These are phyloP conservation scores for Ecliptopera silaceata DNA, from an alignment of 2,888 invertebrate genomes.

Conservation along the genomic window DNA sequence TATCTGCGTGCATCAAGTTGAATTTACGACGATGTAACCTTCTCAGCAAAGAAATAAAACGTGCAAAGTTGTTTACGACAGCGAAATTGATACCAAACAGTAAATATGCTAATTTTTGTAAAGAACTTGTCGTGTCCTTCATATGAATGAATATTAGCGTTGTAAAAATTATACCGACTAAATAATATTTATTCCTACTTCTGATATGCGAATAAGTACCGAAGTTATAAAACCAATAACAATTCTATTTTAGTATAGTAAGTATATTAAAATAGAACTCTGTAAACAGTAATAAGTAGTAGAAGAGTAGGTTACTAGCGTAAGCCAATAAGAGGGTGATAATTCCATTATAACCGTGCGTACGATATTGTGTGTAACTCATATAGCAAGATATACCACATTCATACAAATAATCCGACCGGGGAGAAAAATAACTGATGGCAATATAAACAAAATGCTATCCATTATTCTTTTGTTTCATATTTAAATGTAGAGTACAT, in stretches of 20 bases:
- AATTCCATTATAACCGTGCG: constrained; percentile 22
- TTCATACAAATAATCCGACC: constrained; percentile 1
- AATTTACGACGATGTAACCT: constrained; percentile 55
- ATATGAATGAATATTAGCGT: neutral
- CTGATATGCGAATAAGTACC: too few relatives aligned
- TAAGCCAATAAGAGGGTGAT: constrained; percentile 31
- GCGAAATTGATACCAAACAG: constrained; percentile 36
- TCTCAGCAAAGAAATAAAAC: constrained; percentile 52
- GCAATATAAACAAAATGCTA: too few relatives aligned
- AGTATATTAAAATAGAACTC: constrained; percentile 23
- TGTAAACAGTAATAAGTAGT: constrained; percentile 18
- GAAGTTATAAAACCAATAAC: neutral
- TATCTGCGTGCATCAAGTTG: constrained; percentile 43
- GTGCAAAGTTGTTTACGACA: constrained; percentile 54
- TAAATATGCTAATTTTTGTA: constrained; percentile 6
- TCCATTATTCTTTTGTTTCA: too few relatives aligned
- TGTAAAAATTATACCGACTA: neutral
- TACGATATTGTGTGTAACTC: neutral
- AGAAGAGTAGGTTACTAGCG: constrained; percentile 21
- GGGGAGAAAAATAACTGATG: too few relatives aligned
- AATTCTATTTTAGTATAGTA: neutral
- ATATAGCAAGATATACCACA: neutral
- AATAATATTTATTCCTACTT: neutral
- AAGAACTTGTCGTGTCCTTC: neutral
- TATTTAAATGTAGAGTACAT: too few relatives aligned